These are phyloP conservation scores for Thunnus albacares DNA, from an alignment of 2,797 vertebrate species.

Conservation along the genomic window DNA sequence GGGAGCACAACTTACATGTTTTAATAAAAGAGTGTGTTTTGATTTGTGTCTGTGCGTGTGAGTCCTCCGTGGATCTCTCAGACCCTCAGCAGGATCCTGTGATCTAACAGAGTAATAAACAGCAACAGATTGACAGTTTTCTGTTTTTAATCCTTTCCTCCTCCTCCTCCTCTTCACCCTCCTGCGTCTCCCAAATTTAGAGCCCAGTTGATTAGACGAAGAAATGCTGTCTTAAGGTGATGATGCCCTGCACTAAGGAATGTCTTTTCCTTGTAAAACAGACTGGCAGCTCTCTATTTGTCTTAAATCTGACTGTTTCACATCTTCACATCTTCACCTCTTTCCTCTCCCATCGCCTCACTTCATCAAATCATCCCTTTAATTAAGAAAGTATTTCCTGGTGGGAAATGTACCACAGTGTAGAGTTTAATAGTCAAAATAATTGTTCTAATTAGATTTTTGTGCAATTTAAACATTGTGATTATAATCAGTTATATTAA, in stretches of 20 bases:
- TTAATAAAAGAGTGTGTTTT: conserved; percentile 47
- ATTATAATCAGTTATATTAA: neutral
- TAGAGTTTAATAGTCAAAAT: too few species aligned
- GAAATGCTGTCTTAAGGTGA: conserved; percentile 15
- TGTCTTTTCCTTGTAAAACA: conserved; percentile 35
- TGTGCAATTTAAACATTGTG: neutral
- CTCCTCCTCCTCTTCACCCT: neutral
- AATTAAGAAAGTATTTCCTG: too few species aligned
- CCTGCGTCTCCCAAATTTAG: conserved; percentile 16
- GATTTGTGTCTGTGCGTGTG: neutral
- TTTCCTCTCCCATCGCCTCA: too few species aligned
- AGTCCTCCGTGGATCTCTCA: conserved; percentile 4
- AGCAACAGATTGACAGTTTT: conserved; percentile 53
- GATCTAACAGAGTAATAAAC: conserved; percentile 41
- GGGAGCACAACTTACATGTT: conserved; percentile 36
- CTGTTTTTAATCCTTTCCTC: conserved; percentile 45
- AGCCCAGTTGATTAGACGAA: conserved; percentile 41
- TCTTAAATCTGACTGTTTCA: conserved; percentile 12
- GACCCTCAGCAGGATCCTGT: conserved; percentile 23
- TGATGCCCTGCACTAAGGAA: neutral
- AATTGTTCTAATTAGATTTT: too few species aligned
- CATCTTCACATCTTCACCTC: too few species aligned
- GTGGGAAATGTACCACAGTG: too few species aligned
- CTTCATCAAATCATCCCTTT: neutral
- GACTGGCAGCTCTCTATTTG: conserved; percentile 6